Evolutionary conservation across 2,888 invertebrate species (phyloP), one percentile per base, ranked within the genome.

Genomic region (Chironomus tentans): DNA sequence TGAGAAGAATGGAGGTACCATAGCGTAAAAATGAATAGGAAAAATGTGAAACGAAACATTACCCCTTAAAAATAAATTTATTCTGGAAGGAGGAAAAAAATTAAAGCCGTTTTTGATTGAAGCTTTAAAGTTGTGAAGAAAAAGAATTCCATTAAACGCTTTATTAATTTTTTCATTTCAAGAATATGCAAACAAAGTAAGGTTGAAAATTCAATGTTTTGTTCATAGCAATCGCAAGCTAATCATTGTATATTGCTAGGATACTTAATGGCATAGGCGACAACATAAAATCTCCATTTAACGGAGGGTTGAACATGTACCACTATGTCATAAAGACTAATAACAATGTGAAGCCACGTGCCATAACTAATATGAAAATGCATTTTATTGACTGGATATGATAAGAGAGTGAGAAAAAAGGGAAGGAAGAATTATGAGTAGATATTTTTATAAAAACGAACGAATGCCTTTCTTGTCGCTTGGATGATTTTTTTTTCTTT

Each of bases 311-410:
- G 74, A 74, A 50, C 74, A 47, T 68, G 74, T 68, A 74, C 22
- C n/a, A 18, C 65, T 13, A 24, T 24, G 65, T 65, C 65, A 68
- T 74, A 68, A 68, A 68, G 46, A 62, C 62, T 74, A 74, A 74
- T 74, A 68, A 74, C 74, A 68, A 74, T 74, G 24, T 47, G 24
- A 68, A 47, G 74, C 68, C 74, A 74, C 74, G 74, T 74, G 74
- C 74, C 74, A 68, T 74, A 68, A 72, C 68, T 74, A 74, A 74
- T 74, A 74, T 56, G 50, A 74, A 74, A 68, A 74, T 74, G 65
- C 68, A 68, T 47, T 74, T 74, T 74, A 74, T 74, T 74, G 74
- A 74, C 74, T 65, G 73, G 61, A 65, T 73, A 74, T 65, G 74
- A 74, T 74, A 38, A 68, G 50, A 61, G 70, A 62, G 72, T 61